Conservation (phyloP, 2,888 invertebrate species). For the Maniola hyperantus region DNA sequence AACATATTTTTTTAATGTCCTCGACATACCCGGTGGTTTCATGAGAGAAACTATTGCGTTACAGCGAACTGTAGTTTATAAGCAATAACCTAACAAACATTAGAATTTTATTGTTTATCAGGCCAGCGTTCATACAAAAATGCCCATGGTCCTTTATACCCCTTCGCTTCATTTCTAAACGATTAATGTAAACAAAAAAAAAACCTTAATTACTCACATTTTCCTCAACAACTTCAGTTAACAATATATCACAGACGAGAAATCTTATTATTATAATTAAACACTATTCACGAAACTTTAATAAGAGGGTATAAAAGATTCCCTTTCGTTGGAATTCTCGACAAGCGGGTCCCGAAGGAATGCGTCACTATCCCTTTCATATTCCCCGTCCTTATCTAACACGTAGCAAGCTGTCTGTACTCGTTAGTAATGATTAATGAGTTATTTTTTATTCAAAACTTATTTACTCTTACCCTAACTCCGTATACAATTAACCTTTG, state of each 20-base stretch:
- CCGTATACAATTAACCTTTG: constrained; percentile 58
- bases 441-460: constrained; percentile 46
- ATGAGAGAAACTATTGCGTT: no score
- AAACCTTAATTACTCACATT: constrained; percentile 11
- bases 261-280: constrained; percentile 54
- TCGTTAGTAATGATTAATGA: constrained; percentile 74
- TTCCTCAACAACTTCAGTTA: constrained; percentile 28
- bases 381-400: constrained; percentile 48
- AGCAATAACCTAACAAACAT: no score
- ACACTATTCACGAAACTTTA: constrained; percentile 55
- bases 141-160: no score
- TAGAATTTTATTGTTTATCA: no score
- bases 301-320: constrained; percentile 61
- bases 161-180: no score
- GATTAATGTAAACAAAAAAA: constrained; percentile 4
- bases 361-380: constrained; percentile 66
- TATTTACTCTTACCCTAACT: constrained; percentile 48
- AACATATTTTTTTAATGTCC: no score
- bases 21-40: no score
- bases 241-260: constrained; percentile 51
- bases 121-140: no score
- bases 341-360: constrained; percentile 61
- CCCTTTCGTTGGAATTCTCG: constrained; percentile 66
- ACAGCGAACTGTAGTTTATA: no score
- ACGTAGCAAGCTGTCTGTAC: constrained; percentile 50